Conservation (phyloP, 2,113 vertebrate genomes). For the Rhea pennata region DNA sequence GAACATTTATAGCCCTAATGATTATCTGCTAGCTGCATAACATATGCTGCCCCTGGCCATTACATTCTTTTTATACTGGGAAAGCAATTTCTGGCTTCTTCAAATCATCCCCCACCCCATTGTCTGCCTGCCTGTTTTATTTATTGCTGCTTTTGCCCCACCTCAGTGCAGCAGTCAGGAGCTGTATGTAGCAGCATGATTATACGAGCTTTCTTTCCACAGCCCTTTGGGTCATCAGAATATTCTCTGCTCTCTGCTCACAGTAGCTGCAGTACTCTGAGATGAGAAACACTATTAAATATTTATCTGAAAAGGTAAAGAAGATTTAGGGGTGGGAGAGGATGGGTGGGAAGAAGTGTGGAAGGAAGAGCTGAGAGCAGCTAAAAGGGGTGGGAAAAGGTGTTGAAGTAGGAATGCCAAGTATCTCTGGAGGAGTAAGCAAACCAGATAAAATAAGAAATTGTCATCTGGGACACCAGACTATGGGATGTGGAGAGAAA, state of each 20-base stretch:
- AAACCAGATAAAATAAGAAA: background rate
- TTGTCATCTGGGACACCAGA: background rate
- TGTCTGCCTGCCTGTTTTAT: conserved; percentile 54
- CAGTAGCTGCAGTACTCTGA: conserved; percentile 71
- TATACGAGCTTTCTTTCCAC: conserved; percentile 16
- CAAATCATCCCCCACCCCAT: conserved; percentile 29
- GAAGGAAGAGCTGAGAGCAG: background rate
- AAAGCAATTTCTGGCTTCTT: conserved; percentile 38
- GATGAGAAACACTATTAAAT: conserved; percentile 13
- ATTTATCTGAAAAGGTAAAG: conserved; percentile 5
- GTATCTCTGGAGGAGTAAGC: background rate
- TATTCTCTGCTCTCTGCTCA: conserved; percentile 57
- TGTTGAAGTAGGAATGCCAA: background rate
- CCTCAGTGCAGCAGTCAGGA: conserved; percentile 26
- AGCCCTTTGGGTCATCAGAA: conserved; percentile 15
- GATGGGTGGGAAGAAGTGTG: background rate
- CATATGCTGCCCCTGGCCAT: conserved; percentile 27
- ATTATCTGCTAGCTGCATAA: conserved; percentile 52
- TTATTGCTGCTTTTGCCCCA: conserved; percentile 44
- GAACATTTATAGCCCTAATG: conserved; percentile 30
- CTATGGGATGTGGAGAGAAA: background rate
- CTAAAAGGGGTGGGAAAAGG: background rate
- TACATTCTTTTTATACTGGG: background rate
- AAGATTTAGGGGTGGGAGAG: background rate
- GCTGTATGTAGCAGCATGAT: conserved; percentile 19